These are phyloP conservation scores for Vulpes lagopus DNA, from an alignment of 2,113 vertebrate genomes.

Conservation along the genomic window DNA sequence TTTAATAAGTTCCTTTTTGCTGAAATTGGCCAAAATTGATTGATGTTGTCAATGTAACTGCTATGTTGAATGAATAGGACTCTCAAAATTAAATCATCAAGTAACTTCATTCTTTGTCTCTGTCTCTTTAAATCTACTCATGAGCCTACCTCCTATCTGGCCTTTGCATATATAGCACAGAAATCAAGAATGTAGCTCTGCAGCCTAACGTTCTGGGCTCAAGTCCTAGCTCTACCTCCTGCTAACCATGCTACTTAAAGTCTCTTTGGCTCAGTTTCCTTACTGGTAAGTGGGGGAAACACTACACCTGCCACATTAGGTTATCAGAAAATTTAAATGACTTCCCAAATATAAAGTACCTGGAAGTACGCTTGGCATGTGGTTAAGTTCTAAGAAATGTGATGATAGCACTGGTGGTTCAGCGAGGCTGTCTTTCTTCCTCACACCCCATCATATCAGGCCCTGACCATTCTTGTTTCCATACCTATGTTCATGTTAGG, in stretches of 20 bases:
- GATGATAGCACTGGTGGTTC: not conserved
- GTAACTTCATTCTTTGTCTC: not conserved
- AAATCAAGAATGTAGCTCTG: not conserved
- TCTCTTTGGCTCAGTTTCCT: not conserved
- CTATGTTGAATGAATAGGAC: not conserved
- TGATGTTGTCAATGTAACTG: not conserved
- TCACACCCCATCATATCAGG: not conserved
- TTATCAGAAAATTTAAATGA: conserved; percentile 22
- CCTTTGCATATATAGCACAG: not conserved
- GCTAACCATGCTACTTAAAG: not conserved
- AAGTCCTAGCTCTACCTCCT: not conserved
- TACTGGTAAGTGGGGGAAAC: not conserved
- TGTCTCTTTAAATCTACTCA: not conserved
- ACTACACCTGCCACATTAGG: not conserved
- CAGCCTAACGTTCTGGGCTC: not conserved
- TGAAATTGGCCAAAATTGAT: conserved; percentile 31
- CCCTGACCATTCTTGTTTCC: not conserved
- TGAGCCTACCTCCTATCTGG: not conserved
- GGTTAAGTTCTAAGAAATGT: not conserved
- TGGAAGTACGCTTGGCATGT: not conserved
- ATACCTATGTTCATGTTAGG: not conserved
- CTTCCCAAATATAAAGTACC: conserved; percentile 16
- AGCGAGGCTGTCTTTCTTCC: not conserved
- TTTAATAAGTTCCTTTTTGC: conserved; percentile 22
- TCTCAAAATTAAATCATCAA: conserved; percentile 15